These are phyloP conservation scores for Drosophila albomicans DNA, from an alignment of 1,140 invertebrate species.

Conservation along the genomic window DNA sequence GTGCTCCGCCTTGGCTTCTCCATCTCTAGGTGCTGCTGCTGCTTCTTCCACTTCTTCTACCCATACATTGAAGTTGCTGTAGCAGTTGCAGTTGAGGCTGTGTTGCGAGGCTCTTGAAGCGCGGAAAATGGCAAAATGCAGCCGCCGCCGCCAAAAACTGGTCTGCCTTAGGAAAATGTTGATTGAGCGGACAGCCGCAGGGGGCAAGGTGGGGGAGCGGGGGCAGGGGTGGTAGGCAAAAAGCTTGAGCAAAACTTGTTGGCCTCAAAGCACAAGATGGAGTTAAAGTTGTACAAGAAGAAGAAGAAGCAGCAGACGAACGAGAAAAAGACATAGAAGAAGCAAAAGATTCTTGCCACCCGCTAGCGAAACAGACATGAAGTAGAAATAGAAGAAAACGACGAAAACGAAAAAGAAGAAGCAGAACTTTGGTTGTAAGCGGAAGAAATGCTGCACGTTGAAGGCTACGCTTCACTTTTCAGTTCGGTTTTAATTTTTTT, in stretches of 20 bases:
- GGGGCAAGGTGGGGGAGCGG: no score
- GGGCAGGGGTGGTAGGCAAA: conserved; percentile 23
- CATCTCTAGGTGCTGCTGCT: background rate
- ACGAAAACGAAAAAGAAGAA: conserved; percentile 12
- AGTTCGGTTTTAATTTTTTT: conserved; percentile 17
- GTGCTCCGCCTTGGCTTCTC: conserved; percentile 4
- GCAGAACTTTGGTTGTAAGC: conserved; percentile 45
- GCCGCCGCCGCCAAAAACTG: conserved; percentile 78
- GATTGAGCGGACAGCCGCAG: conserved; percentile 21
- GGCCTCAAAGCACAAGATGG: conserved; percentile 52
- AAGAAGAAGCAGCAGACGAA: conserved; percentile 28
- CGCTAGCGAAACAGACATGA: conserved; percentile 19
- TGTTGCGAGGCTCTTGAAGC: conserved; percentile 53
- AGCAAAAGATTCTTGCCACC: conserved; percentile 24
- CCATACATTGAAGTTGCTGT: background rate
- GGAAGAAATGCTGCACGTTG: conserved; percentile 60
- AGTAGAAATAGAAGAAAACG: conserved; percentile 19
- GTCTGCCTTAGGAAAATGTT: conserved; percentile 72
- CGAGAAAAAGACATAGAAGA: conserved; percentile 13
- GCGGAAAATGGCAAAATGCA: conserved; percentile 79
- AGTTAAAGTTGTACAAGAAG: conserved; percentile 37
- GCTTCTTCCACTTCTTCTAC: conserved; percentile 12
- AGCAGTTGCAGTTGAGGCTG: conserved; percentile 1
- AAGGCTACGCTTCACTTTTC: conserved; percentile 53
- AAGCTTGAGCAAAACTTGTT: conserved; percentile 55